Percentiles rank a stretch among this genome's conserved stretches.
Evolutionary conservation across 2,797 vertebrate genomes (phyloP).

Genomic region (Vireo griseus): DNA sequence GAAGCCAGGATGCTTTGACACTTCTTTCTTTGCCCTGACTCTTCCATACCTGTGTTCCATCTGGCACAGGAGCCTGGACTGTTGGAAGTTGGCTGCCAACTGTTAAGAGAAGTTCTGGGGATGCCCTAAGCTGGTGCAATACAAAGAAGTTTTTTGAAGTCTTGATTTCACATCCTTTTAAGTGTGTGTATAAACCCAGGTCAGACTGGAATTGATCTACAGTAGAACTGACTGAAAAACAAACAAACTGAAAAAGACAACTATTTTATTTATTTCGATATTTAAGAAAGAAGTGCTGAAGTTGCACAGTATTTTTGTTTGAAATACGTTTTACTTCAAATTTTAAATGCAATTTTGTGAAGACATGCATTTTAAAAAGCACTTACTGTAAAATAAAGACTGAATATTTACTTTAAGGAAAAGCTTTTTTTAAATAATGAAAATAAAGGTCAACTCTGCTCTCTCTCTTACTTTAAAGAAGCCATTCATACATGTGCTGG

Average conservation of each 20-base stretch:
- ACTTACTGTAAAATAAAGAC: constrained; percentile 78
- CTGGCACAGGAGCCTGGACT: constrained; percentile 67
- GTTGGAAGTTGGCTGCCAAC: constrained; percentile 46
- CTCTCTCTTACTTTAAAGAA: constrained; percentile 76
- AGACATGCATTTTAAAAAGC: constrained; percentile 73
- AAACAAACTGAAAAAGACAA: constrained; percentile 66
- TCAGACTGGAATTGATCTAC: constrained; percentile 73
- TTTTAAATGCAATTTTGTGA: constrained; percentile 75
- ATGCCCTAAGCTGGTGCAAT: constrained; percentile 78
- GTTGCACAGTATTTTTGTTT: constrained; percentile 80
- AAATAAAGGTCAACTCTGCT: constrained; percentile 80
- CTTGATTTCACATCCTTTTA: constrained; percentile 69
- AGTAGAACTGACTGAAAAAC: constrained; percentile 71
- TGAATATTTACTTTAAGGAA: constrained; percentile 73
- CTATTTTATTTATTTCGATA: constrained; percentile 83
- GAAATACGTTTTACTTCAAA: constrained; percentile 74
- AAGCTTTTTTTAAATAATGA: constrained; percentile 69
- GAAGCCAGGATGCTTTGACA: constrained; percentile 54
- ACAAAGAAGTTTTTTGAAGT: constrained; percentile 69
- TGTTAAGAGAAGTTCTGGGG: constrained; percentile 66
- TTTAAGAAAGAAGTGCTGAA: constrained; percentile 77
- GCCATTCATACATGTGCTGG: constrained; percentile 72
- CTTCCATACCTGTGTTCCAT: constrained; percentile 54
- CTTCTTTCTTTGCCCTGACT: constrained; percentile 59
- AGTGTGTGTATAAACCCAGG: constrained; percentile 66